Conservation (phyloP, 2,113 vertebrate species). For the Tonatia bakeri region DNA sequence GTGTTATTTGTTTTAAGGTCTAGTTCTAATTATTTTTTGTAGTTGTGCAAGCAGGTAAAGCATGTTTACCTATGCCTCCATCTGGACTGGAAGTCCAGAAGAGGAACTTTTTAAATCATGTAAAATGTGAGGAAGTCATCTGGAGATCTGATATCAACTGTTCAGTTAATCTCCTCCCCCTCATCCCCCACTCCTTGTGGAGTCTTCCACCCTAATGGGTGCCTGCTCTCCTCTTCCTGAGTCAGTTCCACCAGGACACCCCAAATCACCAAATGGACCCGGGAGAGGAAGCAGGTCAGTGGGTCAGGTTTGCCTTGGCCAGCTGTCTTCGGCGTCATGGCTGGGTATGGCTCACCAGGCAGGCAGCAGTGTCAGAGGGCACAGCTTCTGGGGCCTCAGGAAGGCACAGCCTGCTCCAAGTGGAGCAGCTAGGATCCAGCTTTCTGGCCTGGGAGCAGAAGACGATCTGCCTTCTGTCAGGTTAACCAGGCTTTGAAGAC, state of each 20-base stretch:
- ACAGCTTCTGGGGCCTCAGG: neutral
- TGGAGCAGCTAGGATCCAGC: neutral
- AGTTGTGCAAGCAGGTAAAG: too few species aligned
- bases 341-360: neutral
- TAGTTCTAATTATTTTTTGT: too few species aligned
- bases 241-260: neutral
- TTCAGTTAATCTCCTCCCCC: neutral
- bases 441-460: neutral
- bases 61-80: too few species aligned
- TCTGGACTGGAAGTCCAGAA: too few species aligned
- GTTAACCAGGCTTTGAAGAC: neutral
- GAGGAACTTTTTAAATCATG: neutral
- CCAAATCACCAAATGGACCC: neutral
- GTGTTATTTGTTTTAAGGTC: too few species aligned
- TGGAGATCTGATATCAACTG: neutral
- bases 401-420: neutral
- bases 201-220: neutral
- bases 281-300: neutral
- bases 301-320: neutral
- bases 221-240: neutral
- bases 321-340: neutral
- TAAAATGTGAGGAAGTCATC: neutral
- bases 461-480: neutral
- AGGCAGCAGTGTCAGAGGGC: neutral
- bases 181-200: rapidly evolving